A percentile compares a stretch with the other conserved stretches of the same genome.
Evolutionary conservation across 2,113 vertebrate genomes (phyloP).

Genomic region (Nothobranchius kuhntae): DNA sequence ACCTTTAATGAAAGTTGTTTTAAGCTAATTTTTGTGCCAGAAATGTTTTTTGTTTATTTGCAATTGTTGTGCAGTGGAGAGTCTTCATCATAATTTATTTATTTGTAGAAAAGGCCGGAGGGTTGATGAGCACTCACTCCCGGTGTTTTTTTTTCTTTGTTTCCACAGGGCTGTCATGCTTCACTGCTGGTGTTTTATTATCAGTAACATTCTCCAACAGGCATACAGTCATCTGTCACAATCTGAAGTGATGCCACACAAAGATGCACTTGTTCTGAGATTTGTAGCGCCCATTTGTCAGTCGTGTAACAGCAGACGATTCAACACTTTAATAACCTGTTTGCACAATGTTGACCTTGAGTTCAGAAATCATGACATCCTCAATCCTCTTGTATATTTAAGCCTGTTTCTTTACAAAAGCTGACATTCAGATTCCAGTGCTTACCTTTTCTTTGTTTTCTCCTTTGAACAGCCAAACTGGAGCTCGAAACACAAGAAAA

Average conservation of each 20-base stretch:
- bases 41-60: no score
- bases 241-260: conserved; percentile 55
- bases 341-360: conserved; percentile 61
- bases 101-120: no score
- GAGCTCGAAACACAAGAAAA: conserved; percentile 88
- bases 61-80: no score
- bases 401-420: no score
- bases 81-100: no score
- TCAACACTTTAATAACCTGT: conserved; percentile 14
- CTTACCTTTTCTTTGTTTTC: neutral
- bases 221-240: conserved; percentile 43
- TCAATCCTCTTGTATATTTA: conserved; percentile 46
- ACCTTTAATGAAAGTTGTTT: no score
- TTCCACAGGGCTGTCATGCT: neutral
- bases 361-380: conserved; percentile 49
- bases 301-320: conserved; percentile 56
- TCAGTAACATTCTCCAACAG: conserved; percentile 5
- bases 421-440: no score
- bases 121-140: no score
- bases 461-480: conserved; percentile 84
- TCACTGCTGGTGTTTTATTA: conserved; percentile 15
- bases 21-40: no score
- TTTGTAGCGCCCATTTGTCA: conserved; percentile 61
- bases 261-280: conserved; percentile 64
- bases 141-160: no score